phyloP scores from a whole-genome alignment of 2,113 vertebrate genomes.

The Arothron firmamentum region DNA sequence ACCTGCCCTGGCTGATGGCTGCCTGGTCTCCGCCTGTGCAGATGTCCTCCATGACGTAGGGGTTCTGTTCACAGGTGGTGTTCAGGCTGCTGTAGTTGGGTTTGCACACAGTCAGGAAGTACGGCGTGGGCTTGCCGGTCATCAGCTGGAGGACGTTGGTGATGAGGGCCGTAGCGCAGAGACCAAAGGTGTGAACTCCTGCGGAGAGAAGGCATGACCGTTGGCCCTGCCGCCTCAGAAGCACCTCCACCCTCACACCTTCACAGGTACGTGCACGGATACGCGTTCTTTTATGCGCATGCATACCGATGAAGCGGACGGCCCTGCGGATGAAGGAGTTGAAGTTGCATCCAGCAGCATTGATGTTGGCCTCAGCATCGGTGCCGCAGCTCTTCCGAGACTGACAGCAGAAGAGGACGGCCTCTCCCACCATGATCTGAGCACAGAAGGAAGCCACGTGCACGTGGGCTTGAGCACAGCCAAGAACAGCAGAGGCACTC shows the following conservation, averaged over 20 bases:
- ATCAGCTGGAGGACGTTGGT: constrained; percentile 96
- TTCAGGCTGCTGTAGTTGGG: constrained; percentile 95
- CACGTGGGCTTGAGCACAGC: too few species aligned
- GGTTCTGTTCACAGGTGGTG: constrained; percentile 90
- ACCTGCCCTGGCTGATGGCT: constrained; percentile 94
- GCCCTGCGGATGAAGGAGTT: constrained; percentile 96
- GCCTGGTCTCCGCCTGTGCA: constrained; percentile 86
- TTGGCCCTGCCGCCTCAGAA: too few species aligned
- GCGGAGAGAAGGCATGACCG: not conserved
- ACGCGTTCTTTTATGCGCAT: too few species aligned
- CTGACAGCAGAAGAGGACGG: constrained; percentile 93
- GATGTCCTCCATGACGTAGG: constrained; percentile 92
- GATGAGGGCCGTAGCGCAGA: constrained; percentile 94
- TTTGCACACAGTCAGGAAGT: constrained; percentile 97
- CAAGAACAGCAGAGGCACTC: too few species aligned
- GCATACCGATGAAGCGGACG: constrained; percentile 90
- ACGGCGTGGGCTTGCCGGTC: constrained; percentile 92
- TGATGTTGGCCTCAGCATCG: constrained; percentile 89
- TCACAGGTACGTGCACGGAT: too few species aligned
- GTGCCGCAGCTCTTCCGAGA: constrained; percentile 82
- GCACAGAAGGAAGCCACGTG: constrained; percentile 6
- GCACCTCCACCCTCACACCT: too few species aligned
- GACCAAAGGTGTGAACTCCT: constrained; percentile 95
- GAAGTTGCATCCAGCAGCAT: constrained; percentile 97
- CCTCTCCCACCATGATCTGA: constrained; percentile 98